Conservation (phyloP, 2,113 vertebrate genomes). For the Ictalurus punctatus region DNA sequence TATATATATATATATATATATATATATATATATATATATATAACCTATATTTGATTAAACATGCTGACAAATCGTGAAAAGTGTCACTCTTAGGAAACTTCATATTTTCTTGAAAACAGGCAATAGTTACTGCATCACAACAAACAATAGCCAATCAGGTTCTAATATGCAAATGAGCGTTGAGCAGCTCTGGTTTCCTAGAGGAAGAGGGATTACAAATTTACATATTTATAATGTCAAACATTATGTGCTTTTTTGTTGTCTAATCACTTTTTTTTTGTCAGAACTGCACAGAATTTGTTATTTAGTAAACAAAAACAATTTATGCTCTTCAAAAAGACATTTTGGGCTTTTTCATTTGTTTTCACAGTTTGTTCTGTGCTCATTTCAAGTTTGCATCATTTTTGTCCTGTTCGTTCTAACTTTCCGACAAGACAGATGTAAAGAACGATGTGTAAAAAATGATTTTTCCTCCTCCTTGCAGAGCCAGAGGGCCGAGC, state of each 20-base stretch:
- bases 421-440: neutral
- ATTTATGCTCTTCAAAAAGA: neutral
- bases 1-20: too few relatives aligned
- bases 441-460: constrained; percentile 3
- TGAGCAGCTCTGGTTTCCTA: neutral
- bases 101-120: neutral
- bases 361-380: constrained; percentile 11
- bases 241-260: neutral
- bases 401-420: neutral
- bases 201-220: neutral
- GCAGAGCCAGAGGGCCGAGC: constrained; percentile 82
- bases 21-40: neutral
- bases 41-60: neutral
- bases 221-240: neutral
- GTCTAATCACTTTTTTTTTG: neutral
- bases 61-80: neutral
- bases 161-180: neutral
- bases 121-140: neutral
- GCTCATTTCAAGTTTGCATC: neutral
- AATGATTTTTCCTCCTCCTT: constrained; percentile 36
- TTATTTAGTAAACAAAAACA: neutral
- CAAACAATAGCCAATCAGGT: neutral
- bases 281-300: neutral
- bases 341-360: neutral
- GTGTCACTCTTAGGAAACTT: neutral